Evolutionary conservation across 2,113 vertebrate species (phyloP).

Genomic region (Dunckerocampus dactyliophorus): DNA sequence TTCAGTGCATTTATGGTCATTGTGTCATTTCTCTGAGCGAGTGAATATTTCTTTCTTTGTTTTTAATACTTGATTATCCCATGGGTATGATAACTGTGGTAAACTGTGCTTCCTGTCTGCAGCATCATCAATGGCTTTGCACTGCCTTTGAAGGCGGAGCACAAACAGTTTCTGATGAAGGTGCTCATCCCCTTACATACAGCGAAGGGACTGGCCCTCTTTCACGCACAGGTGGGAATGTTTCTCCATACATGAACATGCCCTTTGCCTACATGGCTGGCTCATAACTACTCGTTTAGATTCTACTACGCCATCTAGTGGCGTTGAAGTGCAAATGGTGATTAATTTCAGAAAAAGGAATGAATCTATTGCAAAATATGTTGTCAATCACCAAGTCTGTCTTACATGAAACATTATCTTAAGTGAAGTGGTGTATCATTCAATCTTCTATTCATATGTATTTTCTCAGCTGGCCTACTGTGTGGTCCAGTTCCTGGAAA

Average conservation of each 20-base stretch:
- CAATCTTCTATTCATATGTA: not conserved
- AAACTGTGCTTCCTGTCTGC: conserved; percentile 32
- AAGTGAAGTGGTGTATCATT: not conserved
- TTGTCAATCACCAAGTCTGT: not conserved
- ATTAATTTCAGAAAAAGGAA: not conserved
- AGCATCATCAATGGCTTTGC: conserved; percentile 99
- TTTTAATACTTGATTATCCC: conserved; percentile 1
- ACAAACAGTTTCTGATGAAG: conserved; percentile 99
- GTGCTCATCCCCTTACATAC: conserved; percentile 98
- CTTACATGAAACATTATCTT: not conserved
- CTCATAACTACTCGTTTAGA: conserved; percentile 1
- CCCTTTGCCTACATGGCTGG: not conserved
- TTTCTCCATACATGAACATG: not conserved
- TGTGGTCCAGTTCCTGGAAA: conserved; percentile 98
- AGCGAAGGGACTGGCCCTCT: conserved; percentile 89
- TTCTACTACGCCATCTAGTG: conserved; percentile 44
- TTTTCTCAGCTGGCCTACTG: conserved; percentile 91
- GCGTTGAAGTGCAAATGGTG: conserved; percentile 12
- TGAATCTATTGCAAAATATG: not conserved
- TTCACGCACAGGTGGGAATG: conserved; percentile 89
- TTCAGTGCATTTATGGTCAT: not conserved
- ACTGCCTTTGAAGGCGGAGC: conserved; percentile 95
- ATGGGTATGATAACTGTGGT: not conserved
- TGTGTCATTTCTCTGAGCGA: not conserved
- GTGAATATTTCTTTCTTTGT: not conserved